Base-by-base conservation (phyloP, 2,113 vertebrate species). In the Sorex araneus region DNA sequence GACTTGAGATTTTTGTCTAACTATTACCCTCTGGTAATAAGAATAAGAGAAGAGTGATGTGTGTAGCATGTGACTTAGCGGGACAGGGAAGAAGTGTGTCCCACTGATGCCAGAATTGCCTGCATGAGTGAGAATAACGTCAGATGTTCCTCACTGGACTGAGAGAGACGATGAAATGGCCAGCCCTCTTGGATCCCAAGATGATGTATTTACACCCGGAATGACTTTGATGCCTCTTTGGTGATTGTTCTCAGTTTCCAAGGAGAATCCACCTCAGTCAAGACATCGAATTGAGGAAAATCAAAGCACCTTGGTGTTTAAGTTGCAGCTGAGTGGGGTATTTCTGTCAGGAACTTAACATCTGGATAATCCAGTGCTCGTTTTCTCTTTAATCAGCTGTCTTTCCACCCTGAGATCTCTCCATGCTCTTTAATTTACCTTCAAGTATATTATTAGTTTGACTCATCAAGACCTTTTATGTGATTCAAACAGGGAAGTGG, bases 351-450 rank as follows among this genome's bases (percentile, higher is more conserved):
- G 43, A 90, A 92, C 30, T 92, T 90, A 34, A 32, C 60, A 76
- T 47, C 19, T 8, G 43, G 15, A 57, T 3, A 43, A 16, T 15
- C 18, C 25, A 54, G 8, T 0, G 0, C 15, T 15, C 19, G 6
- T 7, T 36, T 40, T 19, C 54, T 69, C 64, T 36, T 64, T 34
- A 71, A 69, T 7, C 16, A 36, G 36, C 27, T 84, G 19, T 43
- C 60, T 12, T 78, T 66, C 43, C 27, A 8, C 27, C 19, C 12
- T 60, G 54, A 76, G 21, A 36, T 63, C 47, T 70, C 18, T 4
- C 45, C 67, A 36, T 74, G 12, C 30, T 71, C 77, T 92, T 92
- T 60, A 76, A 21, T 90, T 34, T 74, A 2, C 6, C 19, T 4
- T n/a, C 18, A 78, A 74, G 30, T 34, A n/a, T 71, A 77, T 32